These are phyloP conservation scores for Sardina pilchardus DNA, from an alignment of 2,113 vertebrate genomes.

Conservation along the genomic window DNA sequence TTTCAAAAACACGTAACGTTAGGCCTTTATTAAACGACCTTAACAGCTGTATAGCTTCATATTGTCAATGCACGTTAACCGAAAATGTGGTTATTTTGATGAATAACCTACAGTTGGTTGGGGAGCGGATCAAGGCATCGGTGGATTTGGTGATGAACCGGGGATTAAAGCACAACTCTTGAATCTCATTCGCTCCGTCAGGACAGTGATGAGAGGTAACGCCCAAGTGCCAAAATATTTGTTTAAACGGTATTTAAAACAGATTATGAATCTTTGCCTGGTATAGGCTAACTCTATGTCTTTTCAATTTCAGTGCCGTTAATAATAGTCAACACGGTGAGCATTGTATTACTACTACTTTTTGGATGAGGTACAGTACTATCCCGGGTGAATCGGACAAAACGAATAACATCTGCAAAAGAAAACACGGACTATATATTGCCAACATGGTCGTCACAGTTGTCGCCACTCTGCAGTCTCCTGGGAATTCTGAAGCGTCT, in stretches of 20 bases:
- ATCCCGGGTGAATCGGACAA: background rate
- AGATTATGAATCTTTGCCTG: background rate
- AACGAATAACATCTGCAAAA: conserved; percentile 27
- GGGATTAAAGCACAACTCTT: conserved; percentile 92
- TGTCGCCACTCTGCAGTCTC: background rate
- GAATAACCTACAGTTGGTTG: conserved; percentile 81
- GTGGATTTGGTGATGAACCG: conserved; percentile 95
- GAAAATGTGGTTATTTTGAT: background rate
- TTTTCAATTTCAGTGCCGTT: conserved; percentile 80
- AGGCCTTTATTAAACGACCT: background rate
- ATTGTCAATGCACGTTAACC: background rate
- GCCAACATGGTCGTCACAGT: conserved; percentile 16
- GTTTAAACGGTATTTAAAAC: background rate
- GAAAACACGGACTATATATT: conserved; percentile 27
- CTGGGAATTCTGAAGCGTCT: background rate
- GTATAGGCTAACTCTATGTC: background rate
- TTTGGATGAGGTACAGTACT: conserved; percentile 81
- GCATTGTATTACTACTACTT: conserved; percentile 85
- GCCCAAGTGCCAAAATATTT: background rate
- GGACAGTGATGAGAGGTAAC: conserved; percentile 93
- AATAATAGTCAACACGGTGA: conserved; percentile 86
- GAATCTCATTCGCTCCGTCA: conserved; percentile 90
- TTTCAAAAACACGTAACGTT: background rate
- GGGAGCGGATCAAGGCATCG: conserved; percentile 89
- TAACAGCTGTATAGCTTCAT: too few species aligned